Base-by-base conservation (phyloP, 2,797 vertebrate species). In the Calcarius lapponicus region DNA sequence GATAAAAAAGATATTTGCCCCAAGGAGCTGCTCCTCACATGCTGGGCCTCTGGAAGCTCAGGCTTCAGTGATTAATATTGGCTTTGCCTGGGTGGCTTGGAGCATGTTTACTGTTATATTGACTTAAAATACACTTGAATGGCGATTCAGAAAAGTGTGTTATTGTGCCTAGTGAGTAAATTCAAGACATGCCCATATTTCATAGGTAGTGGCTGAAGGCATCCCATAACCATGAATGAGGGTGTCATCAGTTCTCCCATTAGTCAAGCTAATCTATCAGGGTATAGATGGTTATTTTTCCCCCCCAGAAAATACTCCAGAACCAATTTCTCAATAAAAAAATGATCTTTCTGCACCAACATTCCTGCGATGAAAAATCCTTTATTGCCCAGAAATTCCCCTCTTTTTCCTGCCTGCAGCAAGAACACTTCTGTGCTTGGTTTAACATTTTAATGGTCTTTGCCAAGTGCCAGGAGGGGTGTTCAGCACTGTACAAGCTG, bases 391-490 rank as follows among this genome's bases (percentile, higher is more conserved):
- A 79, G 38, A 88, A 73, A 66, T 31, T 74, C 62, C 53, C 56
- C 36, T 11, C 58, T 45, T 65, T 65, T 58, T 58, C 11, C 58
- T 92, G 86, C 75, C 91, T 9, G 16, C 66, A 94, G 92, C 87
- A 79, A 67, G 66, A 92, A 25, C 72, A 28, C 10, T 74, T 38
- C 12, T 3, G 50, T 64, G 64, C 57, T 72, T 28, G 65, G 47
- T 88, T 93, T 90, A 81, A 57, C 88, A 60, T 90, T 93, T 93
- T 34, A 81, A 58, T 28, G 31, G 53, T 15, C 36, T 88, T 70
- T 90, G 88, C 7, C 4, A 54, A 86, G 95, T 48, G 91, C 89
- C 85, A 84, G 71, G 82, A 96, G 87, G 87, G 53, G 48, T 29
- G 73, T 54, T 88, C 66, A 50, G 62, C 0, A 0, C 62, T 32